Base-by-base conservation (phyloP, 2,888 invertebrate species). In the Choristoneura rosaceana region DNA sequence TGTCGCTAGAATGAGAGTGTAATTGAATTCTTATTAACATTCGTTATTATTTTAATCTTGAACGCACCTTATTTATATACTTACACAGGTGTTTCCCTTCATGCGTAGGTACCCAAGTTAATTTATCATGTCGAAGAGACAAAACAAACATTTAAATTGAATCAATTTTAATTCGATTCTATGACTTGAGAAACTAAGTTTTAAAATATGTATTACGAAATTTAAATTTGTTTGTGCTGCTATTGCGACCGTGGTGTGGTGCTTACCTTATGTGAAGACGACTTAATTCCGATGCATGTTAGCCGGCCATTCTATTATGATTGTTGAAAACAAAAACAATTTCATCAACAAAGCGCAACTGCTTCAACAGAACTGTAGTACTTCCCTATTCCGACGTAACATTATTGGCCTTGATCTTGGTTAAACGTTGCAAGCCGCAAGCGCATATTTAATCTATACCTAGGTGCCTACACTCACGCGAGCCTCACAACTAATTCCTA, bases 361-460 rank as follows among this genome's bases (percentile, higher is more conserved):
- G 62, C 69, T 50, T 60, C 38, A 55, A 61, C 52, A n/a, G 66
- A 52, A 52, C 52, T 17, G 17, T 47, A n/a, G 43, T 52, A 38
- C 52, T 71, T 67, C 58, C 61, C 59, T 58, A 59, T 68, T 50
- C 63, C 41, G 61, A 41, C 64, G 47, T 60, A 60, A 73, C 63
- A 69, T 61, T 65, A 50, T 67, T 65, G 75, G 64, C 79, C 79
- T 79, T 76, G 79, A 74, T 75, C 76, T 75, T 77, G 75, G 74
- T 77, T 67, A 62, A 52, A 63, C 68, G 63, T 47, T 67, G 59
- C 68, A 55, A n/a, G 55, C 55, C 25, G 4, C 55, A 55, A 55
- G 10, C 55, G 55, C 55, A 55, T 17, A 17, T 17, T 4, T 55
- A 17, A 55, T 4, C 52, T 52, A 47, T 47, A 17, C 8, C 8